Evolutionary conservation across 1,140 invertebrate species (phyloP).

Genomic region (Euschistus heros): DNA sequence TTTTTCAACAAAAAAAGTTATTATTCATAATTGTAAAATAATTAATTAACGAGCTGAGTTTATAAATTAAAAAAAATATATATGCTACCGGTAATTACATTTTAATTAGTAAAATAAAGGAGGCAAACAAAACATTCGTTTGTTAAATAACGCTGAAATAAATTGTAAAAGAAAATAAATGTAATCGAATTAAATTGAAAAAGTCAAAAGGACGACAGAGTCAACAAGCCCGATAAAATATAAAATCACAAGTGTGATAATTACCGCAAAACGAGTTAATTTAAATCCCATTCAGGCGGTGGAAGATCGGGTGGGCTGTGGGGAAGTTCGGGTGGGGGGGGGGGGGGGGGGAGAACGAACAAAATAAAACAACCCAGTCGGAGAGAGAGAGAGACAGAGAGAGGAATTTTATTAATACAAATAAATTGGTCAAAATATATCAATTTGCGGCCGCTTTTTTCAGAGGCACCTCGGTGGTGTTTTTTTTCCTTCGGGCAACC

Average conservation of each 20-base stretch:
- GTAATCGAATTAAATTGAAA: background rate
- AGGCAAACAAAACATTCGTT: no score
- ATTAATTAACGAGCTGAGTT: no score
- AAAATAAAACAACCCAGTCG: no score
- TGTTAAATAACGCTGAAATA: no score
- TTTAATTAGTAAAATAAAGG: no score
- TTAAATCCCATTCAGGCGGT: slow-evolving; percentile 7
- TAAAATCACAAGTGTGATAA: slow-evolving; percentile 17
- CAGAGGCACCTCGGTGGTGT: no score
- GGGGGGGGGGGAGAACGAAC: background rate
- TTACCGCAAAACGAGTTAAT: slow-evolving; percentile 15
- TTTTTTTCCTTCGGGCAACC: background rate
- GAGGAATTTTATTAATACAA: slow-evolving; percentile 14
- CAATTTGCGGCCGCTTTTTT: no score
- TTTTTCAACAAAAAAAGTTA: no score
- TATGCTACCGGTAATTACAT: no score
- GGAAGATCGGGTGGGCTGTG: background rate
- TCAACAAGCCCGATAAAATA: slow-evolving; percentile 12
- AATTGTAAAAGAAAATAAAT: background rate
- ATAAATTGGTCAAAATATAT: slow-evolving; percentile 8
- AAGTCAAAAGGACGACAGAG: background rate
- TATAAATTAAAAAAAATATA: no score
- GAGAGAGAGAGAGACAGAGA: slow-evolving; percentile 2
- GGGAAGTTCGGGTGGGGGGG: background rate
- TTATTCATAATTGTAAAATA: no score